These are phyloP conservation scores for Pelosia muscerda DNA, from an alignment of 2,888 invertebrate genomes.

Conservation along the genomic window DNA sequence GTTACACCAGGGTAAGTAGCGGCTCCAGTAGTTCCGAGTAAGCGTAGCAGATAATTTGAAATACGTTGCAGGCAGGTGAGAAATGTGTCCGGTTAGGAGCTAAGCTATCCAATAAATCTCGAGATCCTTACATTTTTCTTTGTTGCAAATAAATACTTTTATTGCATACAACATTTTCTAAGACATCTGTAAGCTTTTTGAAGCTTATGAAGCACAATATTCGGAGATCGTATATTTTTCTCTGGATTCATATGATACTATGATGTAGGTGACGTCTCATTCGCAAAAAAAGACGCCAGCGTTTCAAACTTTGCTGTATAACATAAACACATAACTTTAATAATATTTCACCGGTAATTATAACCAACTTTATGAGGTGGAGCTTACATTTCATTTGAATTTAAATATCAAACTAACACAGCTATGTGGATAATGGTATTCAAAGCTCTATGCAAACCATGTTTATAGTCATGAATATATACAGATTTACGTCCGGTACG, in stretches of 20 bases:
- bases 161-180: background rate
- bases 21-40: background rate
- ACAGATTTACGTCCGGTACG: conserved; percentile 35
- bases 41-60: conserved; percentile 8
- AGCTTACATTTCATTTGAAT: conserved; percentile 37
- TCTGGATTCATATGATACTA: no score
- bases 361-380: background rate
- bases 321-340: background rate
- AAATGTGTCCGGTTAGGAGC: conserved; percentile 38
- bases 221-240: no score
- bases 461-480: conserved; percentile 38
- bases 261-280: no score
- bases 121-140: conserved; percentile 29
- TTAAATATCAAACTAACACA: conserved; percentile 35
- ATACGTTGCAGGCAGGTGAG: conserved; percentile 27
- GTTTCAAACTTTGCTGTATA: background rate
- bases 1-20: background rate
- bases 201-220: background rate
- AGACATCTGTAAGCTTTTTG: background rate
- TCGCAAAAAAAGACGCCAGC: no score
- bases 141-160: background rate
- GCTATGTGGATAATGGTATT: conserved; percentile 36
- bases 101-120: conserved; percentile 45
- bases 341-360: background rate
- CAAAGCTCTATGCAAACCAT: conserved; percentile 44